Conservation (phyloP, 2,888 invertebrate genomes). For the Alloplasta piceator region DNA sequence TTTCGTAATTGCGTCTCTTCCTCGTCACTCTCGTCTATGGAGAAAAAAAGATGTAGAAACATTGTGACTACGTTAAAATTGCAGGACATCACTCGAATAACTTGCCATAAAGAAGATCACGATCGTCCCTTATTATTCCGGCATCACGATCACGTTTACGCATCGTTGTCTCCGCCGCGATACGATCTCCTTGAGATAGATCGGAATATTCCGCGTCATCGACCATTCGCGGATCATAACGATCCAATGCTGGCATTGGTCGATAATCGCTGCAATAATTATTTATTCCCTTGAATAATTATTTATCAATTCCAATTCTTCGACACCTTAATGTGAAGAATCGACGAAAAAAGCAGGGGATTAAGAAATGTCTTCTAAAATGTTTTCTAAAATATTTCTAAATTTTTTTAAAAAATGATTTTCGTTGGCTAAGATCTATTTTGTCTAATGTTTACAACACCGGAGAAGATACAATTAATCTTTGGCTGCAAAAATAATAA, state of each 20-base stretch:
- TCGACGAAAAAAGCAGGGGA: too few relatives aligned
- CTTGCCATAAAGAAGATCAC: constrained; percentile 94
- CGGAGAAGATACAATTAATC: too few relatives aligned
- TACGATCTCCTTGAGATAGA: constrained; percentile 93
- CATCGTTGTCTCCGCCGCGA: constrained; percentile 96
- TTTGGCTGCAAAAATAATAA: neutral
- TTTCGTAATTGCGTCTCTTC: constrained; percentile 88
- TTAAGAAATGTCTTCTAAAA: too few relatives aligned
- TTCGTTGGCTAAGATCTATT: neutral
- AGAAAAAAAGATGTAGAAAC: constrained; percentile 10
- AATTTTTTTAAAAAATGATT: too few relatives aligned
- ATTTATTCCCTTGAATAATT: constrained; percentile 1
- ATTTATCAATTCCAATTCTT: neutral
- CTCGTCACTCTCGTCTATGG: constrained; percentile 91
- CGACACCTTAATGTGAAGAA: too few relatives aligned
- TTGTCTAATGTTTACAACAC: neutral
- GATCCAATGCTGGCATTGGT: constrained; percentile 96
- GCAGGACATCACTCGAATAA: constrained; percentile 78
- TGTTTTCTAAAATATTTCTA: too few relatives aligned
- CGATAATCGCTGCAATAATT: constrained; percentile 93
- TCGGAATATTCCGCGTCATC: constrained; percentile 95
- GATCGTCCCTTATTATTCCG: constrained; percentile 90
- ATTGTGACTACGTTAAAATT: neutral
- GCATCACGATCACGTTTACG: constrained; percentile 93
- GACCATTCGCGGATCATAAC: constrained; percentile 93